Evolutionary conservation across 2,888 invertebrate species (phyloP).

Genomic region (Mechanitis messenoides): DNA sequence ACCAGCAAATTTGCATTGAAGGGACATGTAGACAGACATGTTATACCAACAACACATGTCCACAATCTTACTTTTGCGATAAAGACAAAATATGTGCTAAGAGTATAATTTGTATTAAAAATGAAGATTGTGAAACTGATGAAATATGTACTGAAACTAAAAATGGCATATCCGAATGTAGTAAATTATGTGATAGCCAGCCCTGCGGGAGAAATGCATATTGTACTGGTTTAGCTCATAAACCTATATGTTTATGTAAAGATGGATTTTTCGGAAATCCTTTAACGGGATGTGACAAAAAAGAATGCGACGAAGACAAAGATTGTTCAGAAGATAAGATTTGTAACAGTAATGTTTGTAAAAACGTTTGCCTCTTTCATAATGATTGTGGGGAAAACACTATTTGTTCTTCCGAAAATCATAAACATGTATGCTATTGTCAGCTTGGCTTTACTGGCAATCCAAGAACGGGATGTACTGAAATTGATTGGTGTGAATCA

Average conservation of each 20-base stretch:
- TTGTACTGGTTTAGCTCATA: constrained; percentile 84
- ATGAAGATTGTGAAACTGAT: constrained; percentile 83
- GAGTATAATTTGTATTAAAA: constrained; percentile 83
- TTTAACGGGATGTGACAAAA: constrained; percentile 85
- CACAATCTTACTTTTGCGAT: constrained; percentile 88
- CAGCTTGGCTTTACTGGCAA: constrained; percentile 92
- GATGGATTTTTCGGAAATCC: constrained; percentile 89
- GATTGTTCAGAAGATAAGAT: constrained; percentile 90
- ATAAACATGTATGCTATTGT: constrained; percentile 84
- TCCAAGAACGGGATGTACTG: constrained; percentile 81
- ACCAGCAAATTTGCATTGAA: constrained; percentile 90
- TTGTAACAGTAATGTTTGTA: constrained; percentile 89
- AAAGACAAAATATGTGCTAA: constrained; percentile 89
- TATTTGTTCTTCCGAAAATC: constrained; percentile 89
- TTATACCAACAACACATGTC: constrained; percentile 86
- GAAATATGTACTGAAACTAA: constrained; percentile 34
- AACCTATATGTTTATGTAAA: constrained; percentile 86
- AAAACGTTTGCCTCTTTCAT: constrained; percentile 88
- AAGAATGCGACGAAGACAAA: constrained; percentile 83
- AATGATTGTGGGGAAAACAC: constrained; percentile 91
- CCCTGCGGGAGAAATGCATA: constrained; percentile 90
- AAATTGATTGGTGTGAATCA: constrained; percentile 87
- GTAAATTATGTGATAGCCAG: constrained; percentile 83
- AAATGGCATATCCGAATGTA: constrained; percentile 86
- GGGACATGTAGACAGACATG: constrained; percentile 91